Percentiles rank a stretch among this genome's conserved stretches.
These are phyloP conservation scores for Aspidapion aeneum DNA, from an alignment of 2,888 invertebrate genomes.

Conservation along the genomic window DNA sequence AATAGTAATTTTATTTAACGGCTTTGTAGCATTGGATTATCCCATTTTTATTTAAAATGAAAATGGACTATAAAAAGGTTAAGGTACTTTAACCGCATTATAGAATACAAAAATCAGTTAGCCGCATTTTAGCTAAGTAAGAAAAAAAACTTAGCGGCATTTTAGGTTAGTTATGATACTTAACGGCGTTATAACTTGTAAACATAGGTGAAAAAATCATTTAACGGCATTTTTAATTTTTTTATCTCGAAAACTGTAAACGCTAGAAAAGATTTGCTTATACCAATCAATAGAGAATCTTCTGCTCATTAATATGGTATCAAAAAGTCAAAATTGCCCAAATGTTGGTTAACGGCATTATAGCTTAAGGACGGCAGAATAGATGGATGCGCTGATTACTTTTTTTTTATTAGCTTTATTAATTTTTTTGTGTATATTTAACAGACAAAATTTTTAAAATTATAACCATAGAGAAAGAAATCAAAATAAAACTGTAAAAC, in stretches of 20 bases:
- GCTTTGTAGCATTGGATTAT: slow-evolving; percentile 5
- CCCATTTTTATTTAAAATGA: slow-evolving; percentile 6
- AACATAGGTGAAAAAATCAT: slow-evolving; percentile 1
- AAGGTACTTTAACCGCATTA: slow-evolving; percentile 4
- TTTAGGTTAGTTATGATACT: slow-evolving; percentile 6
- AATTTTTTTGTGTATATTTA: too few relatives aligned
- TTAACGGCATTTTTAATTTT: slow-evolving; percentile 2
- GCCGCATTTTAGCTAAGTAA: slow-evolving; percentile 3
- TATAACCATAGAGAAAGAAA: too few relatives aligned
- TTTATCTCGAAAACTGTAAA: background rate
- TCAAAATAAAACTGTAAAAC: too few relatives aligned
- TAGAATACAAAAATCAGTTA: slow-evolving; percentile 7
- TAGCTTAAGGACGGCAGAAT: slow-evolving; percentile 5
- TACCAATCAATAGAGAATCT: background rate
- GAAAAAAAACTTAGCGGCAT: background rate
- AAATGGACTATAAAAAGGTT: slow-evolving; percentile 2
- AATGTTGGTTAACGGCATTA: slow-evolving; percentile 1
- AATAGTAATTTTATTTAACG: slow-evolving; percentile 6
- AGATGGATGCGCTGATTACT: too few relatives aligned
- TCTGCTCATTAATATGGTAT: background rate
- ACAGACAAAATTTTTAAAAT: too few relatives aligned
- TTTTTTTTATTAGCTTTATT: too few relatives aligned
- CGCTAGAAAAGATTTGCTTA: background rate
- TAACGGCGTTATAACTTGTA: slow-evolving; percentile 5
- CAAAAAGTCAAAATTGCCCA: background rate